Percentiles rank a stretch among this genome's conserved stretches.
These are phyloP conservation scores for Tetragonisca angustula DNA, from an alignment of 2,888 invertebrate genomes.

Conservation along the genomic window DNA sequence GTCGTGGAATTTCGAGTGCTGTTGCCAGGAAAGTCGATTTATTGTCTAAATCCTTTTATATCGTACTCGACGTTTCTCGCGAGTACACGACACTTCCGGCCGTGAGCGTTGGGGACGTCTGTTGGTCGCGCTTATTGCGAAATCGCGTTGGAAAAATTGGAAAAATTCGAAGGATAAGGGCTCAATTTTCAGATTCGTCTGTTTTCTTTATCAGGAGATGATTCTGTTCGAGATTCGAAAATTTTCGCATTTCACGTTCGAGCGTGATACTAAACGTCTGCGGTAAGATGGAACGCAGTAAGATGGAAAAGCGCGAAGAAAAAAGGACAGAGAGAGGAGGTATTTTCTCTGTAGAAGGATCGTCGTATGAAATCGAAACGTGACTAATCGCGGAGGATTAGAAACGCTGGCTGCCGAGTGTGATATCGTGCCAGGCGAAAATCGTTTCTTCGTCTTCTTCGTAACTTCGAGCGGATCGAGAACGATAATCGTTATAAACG, in stretches of 20 bases:
- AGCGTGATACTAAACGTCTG: constrained; percentile 30
- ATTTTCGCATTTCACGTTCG: constrained; percentile 20
- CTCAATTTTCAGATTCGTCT: neutral
- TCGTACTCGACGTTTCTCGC: neutral
- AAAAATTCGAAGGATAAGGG: neutral
- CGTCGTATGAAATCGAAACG: constrained; percentile 68
- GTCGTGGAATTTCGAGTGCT: neutral
- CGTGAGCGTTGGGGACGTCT: neutral
- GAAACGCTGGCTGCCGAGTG: constrained; percentile 45
- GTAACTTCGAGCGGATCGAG: neutral
- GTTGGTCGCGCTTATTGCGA: neutral
- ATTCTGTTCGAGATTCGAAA: neutral
- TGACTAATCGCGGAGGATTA: constrained; percentile 68
- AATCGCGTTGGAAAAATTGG: too few relatives aligned
- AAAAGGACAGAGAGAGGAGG: constrained; percentile 30
- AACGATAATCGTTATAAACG: constrained; percentile 14
- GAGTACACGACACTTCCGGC: neutral
- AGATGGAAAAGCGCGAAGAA: neutral
- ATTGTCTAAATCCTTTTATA: neutral
- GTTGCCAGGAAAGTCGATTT: neutral
- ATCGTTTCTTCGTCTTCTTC: constrained; percentile 4
- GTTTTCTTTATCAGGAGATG: neutral
- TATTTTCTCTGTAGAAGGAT: constrained; percentile 52
- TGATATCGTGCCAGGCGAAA: constrained; percentile 7
- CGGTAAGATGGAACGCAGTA: too few relatives aligned